These are phyloP conservation scores for Drosophila lacicola DNA, from an alignment of 2,888 invertebrate genomes.

Conservation along the genomic window DNA sequence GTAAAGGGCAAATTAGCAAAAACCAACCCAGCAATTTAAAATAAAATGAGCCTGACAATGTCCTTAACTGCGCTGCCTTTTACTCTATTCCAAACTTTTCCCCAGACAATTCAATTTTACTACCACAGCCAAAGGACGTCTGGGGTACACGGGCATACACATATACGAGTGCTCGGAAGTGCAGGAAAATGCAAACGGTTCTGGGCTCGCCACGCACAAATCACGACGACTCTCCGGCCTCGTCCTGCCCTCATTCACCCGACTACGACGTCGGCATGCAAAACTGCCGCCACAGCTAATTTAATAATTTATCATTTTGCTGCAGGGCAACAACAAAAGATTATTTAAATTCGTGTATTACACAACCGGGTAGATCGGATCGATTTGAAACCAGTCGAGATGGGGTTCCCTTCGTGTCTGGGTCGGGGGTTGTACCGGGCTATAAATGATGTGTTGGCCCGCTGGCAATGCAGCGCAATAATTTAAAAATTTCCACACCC, in stretches of 20 bases:
- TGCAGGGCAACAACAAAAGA: constrained; percentile 82
- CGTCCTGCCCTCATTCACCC: constrained; percentile 32
- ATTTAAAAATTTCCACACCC: constrained; percentile 81
- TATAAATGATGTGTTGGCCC: constrained; percentile 61
- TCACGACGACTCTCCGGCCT: constrained; percentile 31
- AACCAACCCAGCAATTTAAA: constrained; percentile 75
- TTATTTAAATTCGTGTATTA: constrained; percentile 82
- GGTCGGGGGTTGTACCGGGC: constrained; percentile 1
- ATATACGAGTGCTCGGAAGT: constrained; percentile 19
- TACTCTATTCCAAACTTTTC: constrained; percentile 69
- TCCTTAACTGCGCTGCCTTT: constrained; percentile 64
- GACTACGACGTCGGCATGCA: constrained; percentile 55
- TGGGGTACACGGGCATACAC: constrained; percentile 4
- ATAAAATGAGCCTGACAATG: constrained; percentile 59
- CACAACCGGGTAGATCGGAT: constrained; percentile 49
- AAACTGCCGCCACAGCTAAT: constrained; percentile 80
- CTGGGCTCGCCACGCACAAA: constrained; percentile 47
- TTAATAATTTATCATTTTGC: constrained; percentile 84
- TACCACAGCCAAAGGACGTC: constrained; percentile 44
- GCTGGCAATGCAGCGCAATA: constrained; percentile 70
- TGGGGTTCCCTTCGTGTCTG: neutral
- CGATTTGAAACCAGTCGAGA: constrained; percentile 22
- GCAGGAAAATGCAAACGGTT: constrained; percentile 41
- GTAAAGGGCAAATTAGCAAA: constrained; percentile 78
- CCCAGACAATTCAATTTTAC: constrained; percentile 80